Conservation (phyloP, 2,888 invertebrate genomes). For the Charanyca ferruginea region DNA sequence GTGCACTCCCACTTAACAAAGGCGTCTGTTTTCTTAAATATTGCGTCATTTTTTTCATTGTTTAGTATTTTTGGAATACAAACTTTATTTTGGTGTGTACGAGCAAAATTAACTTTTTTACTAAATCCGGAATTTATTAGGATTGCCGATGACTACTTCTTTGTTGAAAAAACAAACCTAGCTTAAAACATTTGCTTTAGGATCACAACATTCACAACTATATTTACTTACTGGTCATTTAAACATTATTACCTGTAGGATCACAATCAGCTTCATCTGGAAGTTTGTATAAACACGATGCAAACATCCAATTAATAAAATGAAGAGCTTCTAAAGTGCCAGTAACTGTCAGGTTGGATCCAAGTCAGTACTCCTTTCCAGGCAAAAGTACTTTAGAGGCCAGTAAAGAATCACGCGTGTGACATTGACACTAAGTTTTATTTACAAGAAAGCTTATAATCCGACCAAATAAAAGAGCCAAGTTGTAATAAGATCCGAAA, state of each 20-base stretch:
- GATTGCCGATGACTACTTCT: too few relatives aligned
- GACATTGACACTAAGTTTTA: conserved; percentile 1
- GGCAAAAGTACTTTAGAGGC: background rate
- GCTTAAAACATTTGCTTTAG: too few relatives aligned
- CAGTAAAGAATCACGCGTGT: background rate
- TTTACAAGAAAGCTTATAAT: conserved; percentile 13
- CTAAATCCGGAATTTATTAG: background rate
- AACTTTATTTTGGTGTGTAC: background rate
- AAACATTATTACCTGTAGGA: background rate
- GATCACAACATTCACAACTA: too few relatives aligned
- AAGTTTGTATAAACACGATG: background rate
- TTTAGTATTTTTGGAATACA: conserved; percentile 22
- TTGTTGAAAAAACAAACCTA: too few relatives aligned
- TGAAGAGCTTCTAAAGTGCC: background rate
- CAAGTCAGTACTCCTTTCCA: background rate
- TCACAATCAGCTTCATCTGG: background rate
- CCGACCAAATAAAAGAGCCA: conserved; percentile 2
- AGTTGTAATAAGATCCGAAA: conserved; percentile 42
- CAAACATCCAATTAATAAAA: background rate
- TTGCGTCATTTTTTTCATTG: conserved; percentile 38
- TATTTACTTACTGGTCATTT: too few relatives aligned
- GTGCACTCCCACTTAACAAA: conserved; percentile 50
- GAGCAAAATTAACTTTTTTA: background rate
- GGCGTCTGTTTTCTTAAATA: conserved; percentile 36
- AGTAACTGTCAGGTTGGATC: background rate